These are phyloP conservation scores for Anoplolepis gracilipes DNA, from an alignment of 1,140 invertebrate genomes.

Conservation along the genomic window DNA sequence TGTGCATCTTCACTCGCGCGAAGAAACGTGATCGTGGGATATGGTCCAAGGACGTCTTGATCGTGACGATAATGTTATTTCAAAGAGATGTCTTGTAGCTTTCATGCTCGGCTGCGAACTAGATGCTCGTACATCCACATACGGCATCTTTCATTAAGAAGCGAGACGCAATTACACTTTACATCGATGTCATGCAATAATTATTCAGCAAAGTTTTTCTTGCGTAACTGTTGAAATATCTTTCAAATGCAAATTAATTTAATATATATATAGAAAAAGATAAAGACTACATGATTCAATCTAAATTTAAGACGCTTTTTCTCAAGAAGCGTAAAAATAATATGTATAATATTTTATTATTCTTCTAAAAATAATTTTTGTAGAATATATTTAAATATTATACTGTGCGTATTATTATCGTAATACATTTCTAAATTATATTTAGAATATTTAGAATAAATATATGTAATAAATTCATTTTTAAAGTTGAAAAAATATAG, in stretches of 20 bases:
- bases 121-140: neutral
- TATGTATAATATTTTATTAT: neutral
- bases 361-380: neutral
- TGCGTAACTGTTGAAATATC: neutral
- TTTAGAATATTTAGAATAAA: neutral
- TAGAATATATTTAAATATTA: neutral
- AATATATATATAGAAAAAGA: neutral
- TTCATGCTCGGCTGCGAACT: neutral
- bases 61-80: conserved; percentile 7
- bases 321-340: neutral
- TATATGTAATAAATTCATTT: neutral
- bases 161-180: conserved; percentile 4
- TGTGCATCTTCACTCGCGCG: conserved; percentile 24
- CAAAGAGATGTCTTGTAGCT: conserved; percentile 14
- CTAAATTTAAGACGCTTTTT: neutral
- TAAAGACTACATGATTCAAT: neutral
- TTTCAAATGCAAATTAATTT: conserved; percentile 3
- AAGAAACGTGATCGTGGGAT: conserved; percentile 32
- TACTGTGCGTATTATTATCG: neutral
- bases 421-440: neutral
- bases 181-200: conserved; percentile 7
- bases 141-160: conserved; percentile 18
- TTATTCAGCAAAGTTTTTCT: neutral
- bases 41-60: conserved; percentile 29
- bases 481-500: neutral